These are phyloP conservation scores for Psittacula echo DNA, from an alignment of 2,797 vertebrate genomes.

Conservation along the genomic window DNA sequence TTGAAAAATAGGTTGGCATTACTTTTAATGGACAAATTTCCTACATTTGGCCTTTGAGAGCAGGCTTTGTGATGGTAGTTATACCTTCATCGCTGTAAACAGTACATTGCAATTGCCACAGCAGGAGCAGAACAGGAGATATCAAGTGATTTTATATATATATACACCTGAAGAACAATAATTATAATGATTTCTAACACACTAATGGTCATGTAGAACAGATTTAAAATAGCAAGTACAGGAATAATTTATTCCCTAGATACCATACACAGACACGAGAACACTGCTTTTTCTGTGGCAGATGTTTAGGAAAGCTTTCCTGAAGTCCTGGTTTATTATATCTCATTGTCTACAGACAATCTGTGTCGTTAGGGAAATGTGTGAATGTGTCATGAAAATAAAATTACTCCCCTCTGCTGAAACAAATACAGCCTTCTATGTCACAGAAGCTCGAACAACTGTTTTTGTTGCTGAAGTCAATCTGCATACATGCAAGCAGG, in stretches of 20 bases:
- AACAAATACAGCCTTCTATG: background rate
- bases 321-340: background rate
- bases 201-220: background rate
- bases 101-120: background rate
- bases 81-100: background rate
- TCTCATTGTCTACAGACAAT: background rate
- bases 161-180: background rate
- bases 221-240: background rate
- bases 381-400: background rate
- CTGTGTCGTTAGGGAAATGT: background rate
- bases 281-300: background rate
- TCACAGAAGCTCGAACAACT: background rate
- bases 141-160: background rate
- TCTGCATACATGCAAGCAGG: background rate
- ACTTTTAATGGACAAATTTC: background rate
- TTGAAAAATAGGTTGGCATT: background rate
- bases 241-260: background rate
- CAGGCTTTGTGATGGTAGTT: background rate
- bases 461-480: background rate
- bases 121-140: background rate
- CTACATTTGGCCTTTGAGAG: background rate
- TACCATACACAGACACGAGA: background rate
- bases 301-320: background rate
- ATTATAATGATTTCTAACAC: background rate
- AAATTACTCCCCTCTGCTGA: background rate